Evolutionary conservation across 2,113 vertebrate genomes (phyloP).

Genomic region (Nettapus auritus): DNA sequence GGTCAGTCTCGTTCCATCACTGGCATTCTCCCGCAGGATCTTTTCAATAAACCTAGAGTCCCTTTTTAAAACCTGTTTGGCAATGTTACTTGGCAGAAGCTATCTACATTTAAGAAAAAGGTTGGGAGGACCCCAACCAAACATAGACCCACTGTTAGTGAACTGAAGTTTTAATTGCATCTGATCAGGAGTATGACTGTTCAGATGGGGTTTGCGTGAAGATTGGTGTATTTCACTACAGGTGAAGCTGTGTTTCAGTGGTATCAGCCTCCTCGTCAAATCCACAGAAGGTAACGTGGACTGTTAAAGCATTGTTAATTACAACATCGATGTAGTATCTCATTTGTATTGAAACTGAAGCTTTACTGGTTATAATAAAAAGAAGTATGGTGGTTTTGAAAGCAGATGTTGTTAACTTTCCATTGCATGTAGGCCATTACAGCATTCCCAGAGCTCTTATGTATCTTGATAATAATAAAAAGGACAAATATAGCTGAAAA

Average conservation of each 20-base stretch:
- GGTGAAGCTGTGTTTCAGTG: neutral
- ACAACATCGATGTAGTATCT: neutral
- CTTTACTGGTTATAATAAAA: neutral
- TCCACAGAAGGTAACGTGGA: neutral
- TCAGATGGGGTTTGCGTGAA: neutral
- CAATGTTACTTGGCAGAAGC: neutral
- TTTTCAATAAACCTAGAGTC: neutral
- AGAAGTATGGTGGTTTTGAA: neutral
- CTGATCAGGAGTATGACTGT: rapidly evolving
- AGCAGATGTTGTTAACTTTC: neutral
- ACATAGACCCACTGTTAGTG: neutral
- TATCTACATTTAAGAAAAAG: neutral
- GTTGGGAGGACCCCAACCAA: neutral
- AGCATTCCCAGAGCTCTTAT: neutral
- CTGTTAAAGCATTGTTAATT: neutral
- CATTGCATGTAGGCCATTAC: neutral
- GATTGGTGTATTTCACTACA: rapidly evolving
- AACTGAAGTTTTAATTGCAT: neutral
- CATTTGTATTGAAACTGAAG: neutral
- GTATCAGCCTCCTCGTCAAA: neutral
- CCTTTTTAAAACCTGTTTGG: neutral
- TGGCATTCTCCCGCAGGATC: neutral
- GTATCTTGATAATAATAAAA: neutral
- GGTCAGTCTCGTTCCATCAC: neutral
- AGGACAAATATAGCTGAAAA: neutral